Evolutionary conservation across 2,797 vertebrate genomes (phyloP), one percentile per base, ranked within the genome.

Genomic region (Oreonectes daqikongensis): DNA sequence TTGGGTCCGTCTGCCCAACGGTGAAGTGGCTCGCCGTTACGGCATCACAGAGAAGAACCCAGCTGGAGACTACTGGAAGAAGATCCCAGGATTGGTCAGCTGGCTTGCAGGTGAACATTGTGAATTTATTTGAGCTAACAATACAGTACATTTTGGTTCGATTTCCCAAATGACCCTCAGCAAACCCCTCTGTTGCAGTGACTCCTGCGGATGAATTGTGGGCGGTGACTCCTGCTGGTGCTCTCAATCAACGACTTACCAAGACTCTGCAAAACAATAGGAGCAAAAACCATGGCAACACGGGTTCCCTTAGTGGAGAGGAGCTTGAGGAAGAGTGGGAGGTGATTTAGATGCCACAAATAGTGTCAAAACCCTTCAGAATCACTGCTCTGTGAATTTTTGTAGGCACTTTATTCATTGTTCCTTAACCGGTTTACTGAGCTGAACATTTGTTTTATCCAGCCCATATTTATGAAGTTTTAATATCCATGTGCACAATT

Each of bases 21-120:
- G 97, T 3, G 96, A 97, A 3, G 82, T 99, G 2, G 96, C 97
- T 52, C 94, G 98, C 2, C 93, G 98, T 0, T 98, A 98, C 0
- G 97, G 98, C 1, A 35, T 99, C 86, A 95, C 94, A 0, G 94
- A 95, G 75, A 94, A 94, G 78, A 97, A 99, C 81, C 93, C 95
- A 0, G 95, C 97, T 0, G 98, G 98, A 68, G 98, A 99, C 76
- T 99, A 99, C 90, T 99, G 98, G 98, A 99, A 98, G 86, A 98
- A 97, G 83, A 94, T 96, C 53, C 98, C 98, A 0, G 97, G 97
- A 9, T 89, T 81, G 0, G 90, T 92, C 75, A 87, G 89, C 1
- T 97, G 93, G 83, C 84, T 98, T 67, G 94, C 97, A 87, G 95
- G 97, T 93, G 81, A 91, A 92, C 84, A 14, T 14, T 65, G 14